Conservation (phyloP, 2,888 invertebrate species). For the Philereme transversata region DNA sequence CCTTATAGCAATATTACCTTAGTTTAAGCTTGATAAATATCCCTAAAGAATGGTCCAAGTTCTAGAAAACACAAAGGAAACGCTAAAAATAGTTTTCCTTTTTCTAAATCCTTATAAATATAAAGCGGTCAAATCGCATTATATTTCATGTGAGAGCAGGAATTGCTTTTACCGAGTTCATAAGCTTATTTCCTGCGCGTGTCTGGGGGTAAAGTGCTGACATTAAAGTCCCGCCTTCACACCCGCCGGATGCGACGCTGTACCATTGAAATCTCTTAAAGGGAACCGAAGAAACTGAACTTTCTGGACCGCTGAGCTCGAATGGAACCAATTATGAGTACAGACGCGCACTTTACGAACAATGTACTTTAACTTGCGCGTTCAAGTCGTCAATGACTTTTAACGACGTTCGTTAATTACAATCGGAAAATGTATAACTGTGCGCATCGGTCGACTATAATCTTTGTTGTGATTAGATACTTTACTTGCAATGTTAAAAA, state of each 20-base stretch:
- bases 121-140: constrained; percentile 76
- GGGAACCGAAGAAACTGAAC: constrained; percentile 60
- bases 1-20: too few species aligned
- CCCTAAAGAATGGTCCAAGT: neutral
- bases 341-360: constrained; percentile 42
- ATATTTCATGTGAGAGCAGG: constrained; percentile 79
- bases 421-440: constrained; percentile 11
- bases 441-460: constrained; percentile 2
- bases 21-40: too few species aligned
- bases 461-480: constrained; percentile 9
- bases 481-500: neutral
- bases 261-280: constrained; percentile 67
- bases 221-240: constrained; percentile 64
- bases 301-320: constrained; percentile 70
- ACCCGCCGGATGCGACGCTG: constrained; percentile 57
- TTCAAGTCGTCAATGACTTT: constrained; percentile 34
- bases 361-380: constrained; percentile 26
- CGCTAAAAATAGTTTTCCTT: constrained; percentile 61
- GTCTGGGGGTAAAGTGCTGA: constrained; percentile 79
- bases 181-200: constrained; percentile 83
- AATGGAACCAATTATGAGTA: constrained; percentile 66
- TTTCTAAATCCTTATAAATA: constrained; percentile 80
- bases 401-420: constrained; percentile 15
- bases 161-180: constrained; percentile 83
- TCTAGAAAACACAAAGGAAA: constrained; percentile 46